These are phyloP conservation scores for Dipus sagitta DNA, from an alignment of 2,797 vertebrate species.

Conservation along the genomic window DNA sequence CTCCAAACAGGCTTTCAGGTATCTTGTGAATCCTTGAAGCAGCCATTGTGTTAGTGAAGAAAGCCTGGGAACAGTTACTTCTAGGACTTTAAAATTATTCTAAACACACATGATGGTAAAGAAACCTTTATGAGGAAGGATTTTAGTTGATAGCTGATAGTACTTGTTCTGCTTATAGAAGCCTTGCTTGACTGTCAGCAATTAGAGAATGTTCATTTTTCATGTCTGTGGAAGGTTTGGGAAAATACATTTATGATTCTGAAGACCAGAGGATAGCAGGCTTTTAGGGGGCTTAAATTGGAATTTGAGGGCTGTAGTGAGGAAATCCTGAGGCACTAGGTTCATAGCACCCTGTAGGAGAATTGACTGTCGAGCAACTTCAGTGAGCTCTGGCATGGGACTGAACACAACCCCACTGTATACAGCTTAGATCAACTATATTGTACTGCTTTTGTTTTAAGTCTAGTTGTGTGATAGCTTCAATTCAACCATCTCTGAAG, in stretches of 20 bases:
- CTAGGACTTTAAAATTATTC: constrained; percentile 11
- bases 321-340: neutral
- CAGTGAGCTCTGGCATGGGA: neutral
- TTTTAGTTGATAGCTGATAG: neutral
- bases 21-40: constrained; percentile 39
- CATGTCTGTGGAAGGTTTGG: neutral
- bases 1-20: neutral
- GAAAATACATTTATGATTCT: constrained; percentile 39
- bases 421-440: constrained; percentile 50
- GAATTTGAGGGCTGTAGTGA: neutral
- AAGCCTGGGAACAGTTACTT: neutral
- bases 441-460: constrained; percentile 65
- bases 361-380: constrained; percentile 10
- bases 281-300: constrained; percentile 25
- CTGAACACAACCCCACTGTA: neutral
- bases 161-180: constrained; percentile 36
- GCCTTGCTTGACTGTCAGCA: constrained; percentile 31
- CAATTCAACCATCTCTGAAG: neutral
- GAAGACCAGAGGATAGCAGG: constrained; percentile 42
- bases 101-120: constrained; percentile 33
- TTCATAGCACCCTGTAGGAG: neutral
- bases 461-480: constrained; percentile 43
- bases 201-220: constrained; percentile 41
- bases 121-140: constrained; percentile 17
- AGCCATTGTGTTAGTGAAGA: neutral